A percentile compares a stretch with the other conserved stretches of the same genome.
phyloP scores from a whole-genome alignment of 2,113 vertebrate genomes.

The Terrapene triunguis region DNA sequence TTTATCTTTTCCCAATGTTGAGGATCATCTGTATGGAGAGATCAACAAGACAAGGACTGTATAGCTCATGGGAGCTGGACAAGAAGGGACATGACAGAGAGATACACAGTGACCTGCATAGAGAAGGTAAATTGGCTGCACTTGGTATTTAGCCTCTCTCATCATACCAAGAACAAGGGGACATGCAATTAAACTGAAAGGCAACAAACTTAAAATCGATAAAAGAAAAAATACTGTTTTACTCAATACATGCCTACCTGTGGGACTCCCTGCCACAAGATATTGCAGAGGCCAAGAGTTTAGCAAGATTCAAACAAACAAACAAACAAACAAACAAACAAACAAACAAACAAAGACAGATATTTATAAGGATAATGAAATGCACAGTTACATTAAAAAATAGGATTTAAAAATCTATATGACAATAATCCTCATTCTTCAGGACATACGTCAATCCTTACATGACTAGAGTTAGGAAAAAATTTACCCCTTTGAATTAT shows the following conservation, averaged over 20 bases:
- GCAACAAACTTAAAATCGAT: rapidly evolving
- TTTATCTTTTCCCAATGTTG: neutral
- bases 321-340: rapidly evolving
- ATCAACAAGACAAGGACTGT: neutral
- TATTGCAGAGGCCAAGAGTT: rapidly evolving
- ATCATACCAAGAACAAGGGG: neutral
- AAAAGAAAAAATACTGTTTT: neutral
- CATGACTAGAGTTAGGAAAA: rapidly evolving
- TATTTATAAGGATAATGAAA: neutral
- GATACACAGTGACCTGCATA: neutral
- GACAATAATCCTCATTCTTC: neutral
- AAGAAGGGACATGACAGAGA: neutral
- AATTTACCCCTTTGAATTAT: neutral
- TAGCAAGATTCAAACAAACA: neutral
- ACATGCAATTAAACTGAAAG: rapidly evolving
- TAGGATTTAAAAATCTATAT: neutral
- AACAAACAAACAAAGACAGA: neutral
- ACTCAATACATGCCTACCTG: rapidly evolving
- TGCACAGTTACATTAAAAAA: neutral
- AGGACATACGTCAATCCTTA: rapidly evolving
- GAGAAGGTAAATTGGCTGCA: neutral
- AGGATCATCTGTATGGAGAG: neutral
- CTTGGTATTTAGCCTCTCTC: rapidly evolving
- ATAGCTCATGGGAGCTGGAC: neutral
- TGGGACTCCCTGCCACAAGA: rapidly evolving